These are phyloP conservation scores for Tiphia femorata DNA, from an alignment of 2,888 invertebrate genomes.

Conservation along the genomic window DNA sequence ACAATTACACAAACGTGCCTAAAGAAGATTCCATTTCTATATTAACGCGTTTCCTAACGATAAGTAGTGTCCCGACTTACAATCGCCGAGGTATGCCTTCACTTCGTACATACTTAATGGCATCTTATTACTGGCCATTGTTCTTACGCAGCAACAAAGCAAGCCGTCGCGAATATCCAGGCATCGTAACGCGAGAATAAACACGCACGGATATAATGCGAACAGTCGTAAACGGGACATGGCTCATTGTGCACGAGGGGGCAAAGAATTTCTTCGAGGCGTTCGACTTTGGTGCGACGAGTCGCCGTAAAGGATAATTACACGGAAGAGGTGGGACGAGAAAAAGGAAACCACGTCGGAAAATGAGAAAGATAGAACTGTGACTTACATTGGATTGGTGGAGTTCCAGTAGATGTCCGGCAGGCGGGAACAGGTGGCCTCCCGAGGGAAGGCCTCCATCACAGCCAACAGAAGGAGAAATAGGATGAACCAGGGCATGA, in stretches of 20 bases:
- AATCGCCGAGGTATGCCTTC: background rate
- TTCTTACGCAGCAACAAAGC: constrained; percentile 19
- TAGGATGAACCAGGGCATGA: constrained; percentile 71
- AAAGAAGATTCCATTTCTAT: too few relatives aligned
- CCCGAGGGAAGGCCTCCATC: constrained; percentile 71
- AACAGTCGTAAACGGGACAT: constrained; percentile 11
- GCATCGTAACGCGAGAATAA: constrained; percentile 3
- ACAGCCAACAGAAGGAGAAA: constrained; percentile 71
- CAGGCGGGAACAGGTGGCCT: constrained; percentile 70
- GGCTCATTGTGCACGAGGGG: too few relatives aligned
- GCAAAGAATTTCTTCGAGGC: too few relatives aligned
- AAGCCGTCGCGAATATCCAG: constrained; percentile 1
- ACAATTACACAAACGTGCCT: too few relatives aligned
- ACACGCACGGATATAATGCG: background rate
- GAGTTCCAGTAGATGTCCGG: constrained; percentile 74
- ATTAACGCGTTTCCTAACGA: constrained; percentile 7
- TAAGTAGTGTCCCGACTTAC: constrained; percentile 12
- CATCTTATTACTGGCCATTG: constrained; percentile 3
- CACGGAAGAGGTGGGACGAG: constrained; percentile 1
- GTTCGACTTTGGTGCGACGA: background rate
- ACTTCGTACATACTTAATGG: constrained; percentile 4
- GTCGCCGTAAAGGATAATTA: constrained; percentile 20
- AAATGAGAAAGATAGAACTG: background rate
- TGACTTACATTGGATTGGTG: constrained; percentile 72
- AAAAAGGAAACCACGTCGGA: background rate